Evolutionary conservation across 92 coral and sea anemone species (phyloP), one percentile per base, ranked within the genome.

Genomic region (Epizoanthus fatuus): DNA sequence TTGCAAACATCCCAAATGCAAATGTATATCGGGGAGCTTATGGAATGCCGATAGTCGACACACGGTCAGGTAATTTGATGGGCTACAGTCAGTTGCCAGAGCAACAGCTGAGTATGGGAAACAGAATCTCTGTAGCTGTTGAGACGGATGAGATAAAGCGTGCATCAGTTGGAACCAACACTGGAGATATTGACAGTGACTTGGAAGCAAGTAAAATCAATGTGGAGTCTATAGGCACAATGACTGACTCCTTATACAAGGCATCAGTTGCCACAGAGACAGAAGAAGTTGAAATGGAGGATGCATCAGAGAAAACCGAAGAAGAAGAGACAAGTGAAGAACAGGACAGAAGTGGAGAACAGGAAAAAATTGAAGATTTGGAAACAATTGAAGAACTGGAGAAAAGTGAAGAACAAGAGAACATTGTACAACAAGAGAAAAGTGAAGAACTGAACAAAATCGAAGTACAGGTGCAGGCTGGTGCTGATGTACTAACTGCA

Each of bases 231-330:
- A 75, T 87, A 7, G 98, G 98, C 16, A 94, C 98, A 76, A 94
- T 94, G 98, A 94, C 98, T 5, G 98, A 94, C 47, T 92, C 98
- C 8, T 68, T 94, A 68, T 90, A 89, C 87, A 84, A 84, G 64
- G 88, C 95, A 16, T 90, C 94, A 12, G 98, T 94, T 5, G 95
- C 93, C 13, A 94, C 96, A 11, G 90, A 75, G 45, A 91, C 94
- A 5, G 91, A 90, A 15, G 52, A 8, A 0, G 9, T 59, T 44
- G 70, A 60, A 59, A 40, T 19, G 15, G 57, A 42, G 38, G 55
- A 40, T 19, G 70, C 19, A 29, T n/a, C 38, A 11, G 19, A 20
- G 69, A 44, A 55, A 59, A 77, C 42, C 17, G 70, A 62, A 60
- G 70, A 77, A 77, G 42, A 19, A 3, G 49, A 40, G 13, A 40